phyloP scores from a whole-genome alignment of 2,113 vertebrate genomes.

The Protomyctophum bolini region DNA sequence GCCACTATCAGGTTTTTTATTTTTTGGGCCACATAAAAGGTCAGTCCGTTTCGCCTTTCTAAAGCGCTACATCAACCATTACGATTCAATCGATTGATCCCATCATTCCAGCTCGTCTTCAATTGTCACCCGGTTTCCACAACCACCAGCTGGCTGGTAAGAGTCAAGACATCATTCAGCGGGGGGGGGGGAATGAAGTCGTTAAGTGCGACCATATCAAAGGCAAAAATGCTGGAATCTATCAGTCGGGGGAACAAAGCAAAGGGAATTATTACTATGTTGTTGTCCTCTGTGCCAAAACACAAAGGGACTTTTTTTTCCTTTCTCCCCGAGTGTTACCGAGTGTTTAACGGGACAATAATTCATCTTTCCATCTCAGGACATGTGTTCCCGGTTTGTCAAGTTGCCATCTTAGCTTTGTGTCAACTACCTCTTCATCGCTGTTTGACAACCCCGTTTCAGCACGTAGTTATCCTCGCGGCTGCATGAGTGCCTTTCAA shows the following conservation, averaged over 20 bases:
- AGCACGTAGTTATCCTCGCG: conserved; percentile 2
- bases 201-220: conserved; percentile 48
- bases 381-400: conserved; percentile 22
- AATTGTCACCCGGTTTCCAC: conserved; percentile 18
- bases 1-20: conserved; percentile 14
- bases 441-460: conserved; percentile 38
- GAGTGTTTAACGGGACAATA: conserved; percentile 14
- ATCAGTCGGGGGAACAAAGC: conserved; percentile 29
- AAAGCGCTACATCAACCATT: conserved; percentile 19
- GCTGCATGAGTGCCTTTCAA: conserved; percentile 27
- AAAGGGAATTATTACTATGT: conserved; percentile 31
- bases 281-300: conserved; percentile 32
- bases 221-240: conserved; percentile 19
- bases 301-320: conserved; percentile 34
- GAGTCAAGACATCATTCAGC: conserved; percentile 31
- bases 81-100: conserved; percentile 34
- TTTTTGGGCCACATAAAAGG: conserved; percentile 17
- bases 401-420: conserved; percentile 40
- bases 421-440: conserved; percentile 17
- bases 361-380: conserved; percentile 41
- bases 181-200: conserved; percentile 28
- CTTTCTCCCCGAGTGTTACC: conserved; percentile 16
- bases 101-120: conserved; percentile 47
- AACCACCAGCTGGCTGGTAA: conserved; percentile 38
- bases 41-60: neutral